Conservation (phyloP, 2,113 vertebrate species). For the Rissa tridactyla region DNA sequence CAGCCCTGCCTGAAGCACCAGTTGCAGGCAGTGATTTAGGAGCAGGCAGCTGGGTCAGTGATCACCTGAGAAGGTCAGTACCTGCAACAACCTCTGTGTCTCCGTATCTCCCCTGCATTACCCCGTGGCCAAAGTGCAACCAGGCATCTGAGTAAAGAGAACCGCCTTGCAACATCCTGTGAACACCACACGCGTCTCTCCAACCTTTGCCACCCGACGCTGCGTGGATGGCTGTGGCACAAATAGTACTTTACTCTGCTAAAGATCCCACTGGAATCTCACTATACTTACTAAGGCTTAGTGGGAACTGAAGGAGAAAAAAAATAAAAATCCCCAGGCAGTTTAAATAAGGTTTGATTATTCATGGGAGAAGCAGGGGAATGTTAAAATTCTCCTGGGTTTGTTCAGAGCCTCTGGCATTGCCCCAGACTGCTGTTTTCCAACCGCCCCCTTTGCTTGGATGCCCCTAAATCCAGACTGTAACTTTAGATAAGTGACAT, state of each 20-base stretch:
- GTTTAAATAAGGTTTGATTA: conserved; percentile 10
- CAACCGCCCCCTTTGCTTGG: neutral
- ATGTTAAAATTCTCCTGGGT: neutral
- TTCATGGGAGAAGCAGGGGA: neutral
- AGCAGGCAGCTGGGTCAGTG: neutral
- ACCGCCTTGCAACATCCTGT: neutral
- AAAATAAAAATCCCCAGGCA: neutral
- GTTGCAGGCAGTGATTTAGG: rapidly evolving
- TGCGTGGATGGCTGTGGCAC: neutral
- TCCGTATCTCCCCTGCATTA: neutral
- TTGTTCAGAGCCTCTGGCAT: neutral
- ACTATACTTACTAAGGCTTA: neutral
- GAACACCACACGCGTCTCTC: neutral
- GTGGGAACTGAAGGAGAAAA: neutral
- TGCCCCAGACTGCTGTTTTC: neutral
- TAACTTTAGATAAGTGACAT: neutral
- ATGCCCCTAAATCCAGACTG: neutral
- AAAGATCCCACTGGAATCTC: neutral
- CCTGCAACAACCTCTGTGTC: neutral
- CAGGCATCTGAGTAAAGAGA: neutral
- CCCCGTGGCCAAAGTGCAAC: neutral
- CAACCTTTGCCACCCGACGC: neutral
- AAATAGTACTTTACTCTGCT: neutral
- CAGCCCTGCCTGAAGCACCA: neutral
- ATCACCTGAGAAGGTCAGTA: neutral